phyloP scores from a whole-genome alignment of 2,113 vertebrate species.

The Daboia siamensis region DNA sequence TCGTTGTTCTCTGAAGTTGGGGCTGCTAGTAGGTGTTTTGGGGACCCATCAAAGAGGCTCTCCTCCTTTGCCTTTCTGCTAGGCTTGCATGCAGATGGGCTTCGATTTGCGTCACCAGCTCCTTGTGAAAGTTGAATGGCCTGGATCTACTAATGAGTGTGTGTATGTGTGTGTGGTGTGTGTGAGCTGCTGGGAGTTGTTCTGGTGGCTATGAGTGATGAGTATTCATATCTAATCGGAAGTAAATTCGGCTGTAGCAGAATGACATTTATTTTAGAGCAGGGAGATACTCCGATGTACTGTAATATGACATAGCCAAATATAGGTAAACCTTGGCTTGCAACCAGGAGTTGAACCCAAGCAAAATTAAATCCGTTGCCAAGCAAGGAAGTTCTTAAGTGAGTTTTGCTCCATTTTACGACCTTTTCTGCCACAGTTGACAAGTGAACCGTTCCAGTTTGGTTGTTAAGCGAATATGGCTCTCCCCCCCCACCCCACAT shows the following conservation, averaged over 20 bases:
- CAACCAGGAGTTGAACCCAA: neutral
- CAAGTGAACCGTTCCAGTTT: fast-evolving
- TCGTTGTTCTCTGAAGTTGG: no score
- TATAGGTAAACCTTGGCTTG: neutral
- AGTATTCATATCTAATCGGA: neutral
- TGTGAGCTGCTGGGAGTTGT: no score
- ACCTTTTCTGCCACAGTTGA: neutral
- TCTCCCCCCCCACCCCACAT: neutral
- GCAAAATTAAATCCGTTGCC: neutral
- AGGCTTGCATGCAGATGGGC: neutral
- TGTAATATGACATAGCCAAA: neutral
- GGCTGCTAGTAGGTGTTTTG: neutral
- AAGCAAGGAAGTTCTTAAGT: neutral
- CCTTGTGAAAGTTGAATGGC: neutral
- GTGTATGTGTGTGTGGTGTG: neutral
- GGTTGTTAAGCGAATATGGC: neutral
- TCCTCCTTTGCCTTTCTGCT: neutral
- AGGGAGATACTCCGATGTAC: neutral
- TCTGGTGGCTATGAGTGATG: neutral
- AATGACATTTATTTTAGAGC: neutral
- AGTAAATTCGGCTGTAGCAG: neutral
- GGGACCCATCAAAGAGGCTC: neutral
- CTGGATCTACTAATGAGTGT: neutral
- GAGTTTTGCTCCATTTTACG: neutral
- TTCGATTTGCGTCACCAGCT: neutral